phyloP scores from a whole-genome alignment of 2,797 vertebrate genomes.

The Microcaecilia unicolor region DNA sequence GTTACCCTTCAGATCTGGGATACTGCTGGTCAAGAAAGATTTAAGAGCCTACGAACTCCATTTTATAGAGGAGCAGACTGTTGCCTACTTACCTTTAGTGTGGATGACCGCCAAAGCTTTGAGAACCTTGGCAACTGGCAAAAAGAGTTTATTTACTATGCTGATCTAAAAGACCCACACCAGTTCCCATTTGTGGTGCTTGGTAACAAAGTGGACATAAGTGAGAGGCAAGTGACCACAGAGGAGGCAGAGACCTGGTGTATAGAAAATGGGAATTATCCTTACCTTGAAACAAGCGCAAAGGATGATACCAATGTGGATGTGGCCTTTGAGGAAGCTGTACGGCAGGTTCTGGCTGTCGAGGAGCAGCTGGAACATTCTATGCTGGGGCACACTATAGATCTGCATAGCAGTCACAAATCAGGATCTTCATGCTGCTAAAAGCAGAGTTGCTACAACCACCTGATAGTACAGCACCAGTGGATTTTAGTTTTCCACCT shows the following conservation, averaged over 20 bases:
- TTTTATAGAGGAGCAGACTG: conserved; percentile 95
- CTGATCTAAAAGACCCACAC: conserved; percentile 84
- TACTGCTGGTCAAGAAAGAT: conserved; percentile 93
- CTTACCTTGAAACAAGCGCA: conserved; percentile 94
- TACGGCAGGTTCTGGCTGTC: conserved; percentile 79
- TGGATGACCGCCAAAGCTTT: conserved; percentile 91
- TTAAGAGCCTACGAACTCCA: conserved; percentile 90
- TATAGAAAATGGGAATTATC: conserved; percentile 81
- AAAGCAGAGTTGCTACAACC: conserved; percentile 17
- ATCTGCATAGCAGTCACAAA: conserved; percentile 84
- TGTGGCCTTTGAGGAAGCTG: conserved; percentile 89
- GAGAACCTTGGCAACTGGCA: conserved; percentile 92
- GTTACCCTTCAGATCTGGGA: conserved; percentile 98
- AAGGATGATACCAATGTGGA: conserved; percentile 95
- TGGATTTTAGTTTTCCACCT: conserved; percentile 7
- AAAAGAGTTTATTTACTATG: conserved; percentile 93
- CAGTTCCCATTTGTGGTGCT: conserved; percentile 90
- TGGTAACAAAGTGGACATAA: conserved; percentile 92
- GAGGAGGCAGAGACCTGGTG: conserved; percentile 90
- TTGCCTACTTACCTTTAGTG: conserved; percentile 91
- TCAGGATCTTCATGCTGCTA: conserved; percentile 75
- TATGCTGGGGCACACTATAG: conserved; percentile 78
- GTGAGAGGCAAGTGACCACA: conserved; percentile 76
- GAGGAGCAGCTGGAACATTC: conserved; percentile 88
- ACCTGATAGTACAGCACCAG: conserved; percentile 1